These are phyloP conservation scores for Girardia tigrina DNA, from an alignment of 2,888 invertebrate species.

Conservation along the genomic window DNA sequence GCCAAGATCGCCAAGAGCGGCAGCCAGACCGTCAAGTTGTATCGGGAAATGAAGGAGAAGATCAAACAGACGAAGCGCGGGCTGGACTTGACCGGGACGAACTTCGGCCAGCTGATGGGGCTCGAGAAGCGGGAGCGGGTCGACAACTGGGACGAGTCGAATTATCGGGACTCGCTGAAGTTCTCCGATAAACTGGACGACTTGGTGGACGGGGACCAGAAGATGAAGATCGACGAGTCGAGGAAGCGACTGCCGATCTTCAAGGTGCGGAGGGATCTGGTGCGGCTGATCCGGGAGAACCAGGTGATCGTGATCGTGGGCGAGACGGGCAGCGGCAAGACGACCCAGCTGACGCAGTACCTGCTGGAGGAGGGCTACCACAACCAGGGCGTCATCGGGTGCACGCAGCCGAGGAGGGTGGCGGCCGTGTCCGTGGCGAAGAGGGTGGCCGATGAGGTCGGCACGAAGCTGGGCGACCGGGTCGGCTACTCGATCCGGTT, in stretches of 20 bases:
- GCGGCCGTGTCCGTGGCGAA: constrained; percentile 99
- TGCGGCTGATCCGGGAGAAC: constrained; percentile 36
- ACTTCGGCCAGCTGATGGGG: constrained; percentile 89
- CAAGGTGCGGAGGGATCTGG: constrained; percentile 75
- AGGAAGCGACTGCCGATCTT: constrained; percentile 81
- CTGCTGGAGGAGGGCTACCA: constrained; percentile 88
- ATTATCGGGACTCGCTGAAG: constrained; percentile 57
- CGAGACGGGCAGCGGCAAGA: constrained; percentile 89
- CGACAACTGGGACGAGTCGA: constrained; percentile 47
- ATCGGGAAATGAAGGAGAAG: constrained; percentile 88
- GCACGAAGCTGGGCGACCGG: constrained; percentile 70
- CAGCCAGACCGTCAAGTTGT: constrained; percentile 66
- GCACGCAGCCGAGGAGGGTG: constrained; percentile 84
- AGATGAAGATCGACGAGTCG: constrained; percentile 66
- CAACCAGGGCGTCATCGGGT: constrained; percentile 79
- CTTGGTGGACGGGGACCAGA: constrained; percentile 60
- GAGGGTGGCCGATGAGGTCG: constrained; percentile 94
- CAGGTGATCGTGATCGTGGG: constrained; percentile 83
- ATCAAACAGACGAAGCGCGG: constrained; percentile 91
- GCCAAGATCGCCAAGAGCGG: constrained; percentile 86
- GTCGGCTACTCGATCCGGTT: constrained; percentile 98
- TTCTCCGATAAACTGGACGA: constrained; percentile 72
- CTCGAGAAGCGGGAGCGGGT: constrained; percentile 59
- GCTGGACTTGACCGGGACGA: constrained; percentile 93
- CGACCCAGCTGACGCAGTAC: constrained; percentile 81